Base-by-base conservation (phyloP, 2,888 invertebrate species). In the Amphipoea oculea region DNA sequence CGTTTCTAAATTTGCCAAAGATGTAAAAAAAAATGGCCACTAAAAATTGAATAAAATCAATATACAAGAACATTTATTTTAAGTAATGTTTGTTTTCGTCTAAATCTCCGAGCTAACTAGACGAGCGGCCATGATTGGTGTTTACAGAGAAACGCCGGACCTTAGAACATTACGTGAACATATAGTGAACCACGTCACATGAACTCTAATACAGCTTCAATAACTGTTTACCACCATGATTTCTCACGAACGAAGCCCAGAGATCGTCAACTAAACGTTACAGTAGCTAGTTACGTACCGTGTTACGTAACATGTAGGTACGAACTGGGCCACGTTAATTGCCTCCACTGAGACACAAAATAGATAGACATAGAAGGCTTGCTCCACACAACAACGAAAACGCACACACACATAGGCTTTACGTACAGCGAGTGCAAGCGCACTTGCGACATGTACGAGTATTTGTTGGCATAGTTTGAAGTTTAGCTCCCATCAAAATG, bases 281-380 rank as follows among this genome's bases (percentile, higher is more conserved):
- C 82, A 75, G 73, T 76, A 83, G 66, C 76, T n/a, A 74, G 68
- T 72, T 69, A 75, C 74, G 54, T 67, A 71, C 17, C 71, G 45
- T 79, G 88, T 79, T 82, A 84, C 71, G 75, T 79, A 80, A 77
- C 81, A 67, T 66, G 74, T n/a, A n/a, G n/a, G n/a, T 69, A 70
- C 68, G 72, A 89, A 89, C 86, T 88, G 67, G 89, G 90, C 73
- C 89, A 85, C 84, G 86, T 87, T 89, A 89, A 89, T 89, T 89
- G 86, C 85, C 87, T 66, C 67, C 73, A 78, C 78, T 76, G 81
- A 51, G 73, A 9, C 54, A 68, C 48, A 4, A 62, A 68, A 48
- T 14, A 42, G 23, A 82, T 40, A 5, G 0, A 5, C 14, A 40
- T 54, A 82, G 83, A 68, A 81, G 17, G 14, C 0, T 0, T 5